phyloP scores from a whole-genome alignment of 2,797 vertebrate genomes.

The Argyrosomus regius region DNA sequence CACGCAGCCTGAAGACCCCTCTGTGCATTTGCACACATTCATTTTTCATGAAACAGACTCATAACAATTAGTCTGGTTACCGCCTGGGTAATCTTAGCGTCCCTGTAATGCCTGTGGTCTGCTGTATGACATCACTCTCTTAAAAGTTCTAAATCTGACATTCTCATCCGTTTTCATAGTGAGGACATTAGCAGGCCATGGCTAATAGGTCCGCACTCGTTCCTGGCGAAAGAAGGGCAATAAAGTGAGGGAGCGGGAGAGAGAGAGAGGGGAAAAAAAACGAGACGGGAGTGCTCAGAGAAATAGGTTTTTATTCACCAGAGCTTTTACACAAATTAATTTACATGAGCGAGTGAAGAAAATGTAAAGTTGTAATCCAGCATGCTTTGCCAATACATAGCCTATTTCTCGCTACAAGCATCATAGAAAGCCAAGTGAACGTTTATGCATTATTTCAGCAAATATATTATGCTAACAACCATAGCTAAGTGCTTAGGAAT shows the following conservation, averaged over 20 bases:
- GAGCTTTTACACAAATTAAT: constrained; percentile 82
- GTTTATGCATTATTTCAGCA: constrained; percentile 75
- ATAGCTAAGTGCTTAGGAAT: constrained; percentile 73
- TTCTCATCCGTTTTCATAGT: constrained; percentile 83
- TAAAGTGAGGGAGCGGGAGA: constrained; percentile 66
- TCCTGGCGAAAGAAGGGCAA: constrained; percentile 77
- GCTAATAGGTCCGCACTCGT: constrained; percentile 75
- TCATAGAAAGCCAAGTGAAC: constrained; percentile 71
- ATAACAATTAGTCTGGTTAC: constrained; percentile 89
- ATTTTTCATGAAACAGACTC: constrained; percentile 90
- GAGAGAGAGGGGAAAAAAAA: constrained; percentile 13
- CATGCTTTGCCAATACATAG: constrained; percentile 64
- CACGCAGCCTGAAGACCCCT: constrained; percentile 79
- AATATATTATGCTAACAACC: constrained; percentile 76
- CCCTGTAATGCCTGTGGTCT: constrained; percentile 80
- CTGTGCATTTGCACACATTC: constrained; percentile 86
- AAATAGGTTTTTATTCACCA: constrained; percentile 76
- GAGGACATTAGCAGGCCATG: constrained; percentile 80
- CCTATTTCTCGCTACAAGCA: constrained; percentile 68
- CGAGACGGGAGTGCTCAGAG: constrained; percentile 63
- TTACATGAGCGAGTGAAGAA: constrained; percentile 75
- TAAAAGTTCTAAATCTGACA: constrained; percentile 84
- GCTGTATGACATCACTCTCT: constrained; percentile 86
- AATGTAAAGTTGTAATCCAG: constrained; percentile 77
- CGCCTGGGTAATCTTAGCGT: constrained; percentile 85